phyloP scores from a whole-genome alignment of 1,140 invertebrate genomes.

The Helicoverpa zea region DNA sequence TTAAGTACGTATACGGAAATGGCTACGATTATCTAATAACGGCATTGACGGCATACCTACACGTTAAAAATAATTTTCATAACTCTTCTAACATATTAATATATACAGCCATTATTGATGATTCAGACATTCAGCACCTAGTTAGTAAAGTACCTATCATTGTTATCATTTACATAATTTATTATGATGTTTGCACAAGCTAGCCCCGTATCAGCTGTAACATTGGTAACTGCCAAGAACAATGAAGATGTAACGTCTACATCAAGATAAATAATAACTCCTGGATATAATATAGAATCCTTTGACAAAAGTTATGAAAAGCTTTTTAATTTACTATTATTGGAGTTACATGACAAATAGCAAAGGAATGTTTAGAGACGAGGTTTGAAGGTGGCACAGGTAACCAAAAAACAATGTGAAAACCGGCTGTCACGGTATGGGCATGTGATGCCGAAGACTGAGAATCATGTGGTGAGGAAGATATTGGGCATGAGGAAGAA shows the following conservation, averaged over 20 bases:
- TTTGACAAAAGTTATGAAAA: not conserved
- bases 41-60: not conserved
- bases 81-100: not conserved
- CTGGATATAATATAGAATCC: not conserved
- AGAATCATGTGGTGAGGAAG: no score
- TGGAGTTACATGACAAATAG: no score
- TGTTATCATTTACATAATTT: not conserved
- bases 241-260: no score
- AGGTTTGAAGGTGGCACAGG: no score
- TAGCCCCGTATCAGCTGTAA: slow-evolving; percentile 30
- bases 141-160: not conserved
- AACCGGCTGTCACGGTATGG: no score
- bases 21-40: not conserved
- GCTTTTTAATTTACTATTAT: no score
- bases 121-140: slow-evolving; percentile 16
- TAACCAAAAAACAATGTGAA: no score
- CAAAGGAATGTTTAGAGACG: no score
- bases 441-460: no score
- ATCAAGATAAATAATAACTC: no score
- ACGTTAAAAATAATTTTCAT: slow-evolving; percentile 13
- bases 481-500: no score
- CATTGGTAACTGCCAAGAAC: not conserved
- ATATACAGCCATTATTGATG: not conserved
- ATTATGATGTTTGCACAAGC: slow-evolving; percentile 26
- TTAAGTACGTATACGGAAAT: not conserved